phyloP scores from a whole-genome alignment of 2,113 vertebrate genomes.

The Lophotis ruficrista region DNA sequence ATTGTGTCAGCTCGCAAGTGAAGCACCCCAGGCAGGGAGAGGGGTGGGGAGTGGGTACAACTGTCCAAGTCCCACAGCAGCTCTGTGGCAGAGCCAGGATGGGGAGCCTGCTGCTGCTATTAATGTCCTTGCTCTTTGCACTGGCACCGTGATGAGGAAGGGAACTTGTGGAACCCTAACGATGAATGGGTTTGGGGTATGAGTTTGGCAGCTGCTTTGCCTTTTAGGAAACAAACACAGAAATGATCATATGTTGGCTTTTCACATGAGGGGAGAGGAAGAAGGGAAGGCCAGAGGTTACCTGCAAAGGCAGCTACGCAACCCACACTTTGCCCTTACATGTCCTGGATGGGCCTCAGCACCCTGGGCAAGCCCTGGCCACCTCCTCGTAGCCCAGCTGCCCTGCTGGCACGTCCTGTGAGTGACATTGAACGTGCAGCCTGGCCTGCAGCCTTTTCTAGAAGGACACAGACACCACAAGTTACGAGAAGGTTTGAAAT shows the following conservation, averaged over 20 bases:
- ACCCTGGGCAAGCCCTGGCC: not conserved
- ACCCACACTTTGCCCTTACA: not conserved
- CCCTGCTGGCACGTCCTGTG: accelerated
- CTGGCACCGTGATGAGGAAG: not conserved
- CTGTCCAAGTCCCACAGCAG: not conserved
- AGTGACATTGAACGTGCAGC: not conserved
- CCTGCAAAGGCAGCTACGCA: not conserved
- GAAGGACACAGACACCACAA: not conserved
- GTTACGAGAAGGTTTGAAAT: not conserved
- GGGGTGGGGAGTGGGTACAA: not conserved
- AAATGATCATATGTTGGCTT: not conserved
- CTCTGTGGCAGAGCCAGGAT: not conserved
- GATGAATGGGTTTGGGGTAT: not conserved
- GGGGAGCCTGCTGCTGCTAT: not conserved
- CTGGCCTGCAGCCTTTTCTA: not conserved
- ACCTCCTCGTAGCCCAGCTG: accelerated
- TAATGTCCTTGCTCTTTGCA: not conserved
- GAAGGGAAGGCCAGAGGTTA: not conserved
- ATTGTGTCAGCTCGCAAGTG: not conserved
- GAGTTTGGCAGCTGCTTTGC: not conserved
- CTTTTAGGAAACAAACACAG: not conserved
- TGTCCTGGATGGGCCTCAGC: not conserved
- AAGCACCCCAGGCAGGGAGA: not conserved
- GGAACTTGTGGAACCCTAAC: not conserved
- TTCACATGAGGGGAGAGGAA: not conserved